A percentile compares a stretch with the other conserved stretches of the same genome.
Conservation (phyloP, 2,113 vertebrate species). For the Catharus fuscescens region DNA sequence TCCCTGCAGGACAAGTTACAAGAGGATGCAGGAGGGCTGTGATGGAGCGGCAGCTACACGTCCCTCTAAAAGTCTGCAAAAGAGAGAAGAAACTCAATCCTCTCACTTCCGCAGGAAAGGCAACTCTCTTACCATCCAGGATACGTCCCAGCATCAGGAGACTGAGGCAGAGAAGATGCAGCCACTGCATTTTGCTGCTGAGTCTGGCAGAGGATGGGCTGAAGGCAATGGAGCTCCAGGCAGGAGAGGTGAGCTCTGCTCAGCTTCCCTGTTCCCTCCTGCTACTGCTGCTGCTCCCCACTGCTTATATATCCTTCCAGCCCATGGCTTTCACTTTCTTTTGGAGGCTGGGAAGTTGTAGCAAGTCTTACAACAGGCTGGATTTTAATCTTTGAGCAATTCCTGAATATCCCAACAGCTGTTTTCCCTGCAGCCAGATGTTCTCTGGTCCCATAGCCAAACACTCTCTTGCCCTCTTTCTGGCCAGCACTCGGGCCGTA, state of each 20-base stretch:
- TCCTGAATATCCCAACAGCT: background rate
- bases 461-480: background rate
- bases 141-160: background rate
- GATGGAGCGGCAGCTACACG: accelerated
- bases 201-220: background rate
- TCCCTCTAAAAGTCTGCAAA: background rate
- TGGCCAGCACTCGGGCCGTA: accelerated
- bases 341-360: background rate
- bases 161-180: background rate
- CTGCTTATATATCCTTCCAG: slow-evolving; percentile 43
- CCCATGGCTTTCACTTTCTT: slow-evolving; percentile 41
- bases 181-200: background rate
- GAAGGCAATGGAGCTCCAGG: accelerated
- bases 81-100: background rate
- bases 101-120: background rate
- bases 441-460: background rate
- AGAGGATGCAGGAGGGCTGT: background rate
- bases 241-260: background rate
- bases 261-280: background rate
- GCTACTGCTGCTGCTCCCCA: background rate
- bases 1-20: background rate
- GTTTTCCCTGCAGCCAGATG: slow-evolving; percentile 25
- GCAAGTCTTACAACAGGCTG: background rate
- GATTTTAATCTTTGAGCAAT: background rate
- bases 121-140: slow-evolving; percentile 36